A percentile compares a stretch with the other conserved stretches of the same genome.
phyloP scores from a whole-genome alignment of 1,140 invertebrate genomes.

The Bombus sibiricus region DNA sequence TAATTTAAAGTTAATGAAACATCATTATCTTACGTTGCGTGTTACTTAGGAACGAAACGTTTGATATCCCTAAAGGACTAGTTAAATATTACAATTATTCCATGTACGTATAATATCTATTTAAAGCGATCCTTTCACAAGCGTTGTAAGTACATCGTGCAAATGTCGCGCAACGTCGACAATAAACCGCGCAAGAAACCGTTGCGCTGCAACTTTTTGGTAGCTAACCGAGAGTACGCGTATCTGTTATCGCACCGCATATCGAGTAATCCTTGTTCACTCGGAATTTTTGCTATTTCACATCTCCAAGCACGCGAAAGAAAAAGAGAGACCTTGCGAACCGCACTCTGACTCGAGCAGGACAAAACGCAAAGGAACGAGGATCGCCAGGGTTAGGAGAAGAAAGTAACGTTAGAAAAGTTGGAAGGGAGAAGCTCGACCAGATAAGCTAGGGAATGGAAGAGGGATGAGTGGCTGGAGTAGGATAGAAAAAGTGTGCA shows the following conservation, averaged over 20 bases:
- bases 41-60: too few relatives aligned
- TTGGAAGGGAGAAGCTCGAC: not conserved
- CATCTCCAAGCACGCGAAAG: slow-evolving; percentile 7
- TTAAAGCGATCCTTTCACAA: not conserved
- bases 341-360: too few relatives aligned
- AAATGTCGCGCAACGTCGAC: not conserved
- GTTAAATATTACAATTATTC: not conserved
- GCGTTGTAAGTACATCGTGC: too few relatives aligned
- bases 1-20: too few relatives aligned
- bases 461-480: not conserved
- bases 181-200: not conserved
- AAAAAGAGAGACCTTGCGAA: not conserved
- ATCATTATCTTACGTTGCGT: too few relatives aligned
- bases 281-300: slow-evolving; percentile 34
- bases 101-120: not conserved
- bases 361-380: not conserved
- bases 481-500: slow-evolving; percentile 48
- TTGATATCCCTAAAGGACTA: too few relatives aligned
- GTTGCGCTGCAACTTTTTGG: not conserved
- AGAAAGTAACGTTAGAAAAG: not conserved
- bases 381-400: not conserved
- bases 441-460: slow-evolving; percentile 4
- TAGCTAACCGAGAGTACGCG: not conserved
- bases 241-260: slow-evolving; percentile 4
- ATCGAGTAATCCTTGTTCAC: slow-evolving; percentile 13